Conservation (phyloP, 2,797 vertebrate species). For the Helarctos malayanus region DNA sequence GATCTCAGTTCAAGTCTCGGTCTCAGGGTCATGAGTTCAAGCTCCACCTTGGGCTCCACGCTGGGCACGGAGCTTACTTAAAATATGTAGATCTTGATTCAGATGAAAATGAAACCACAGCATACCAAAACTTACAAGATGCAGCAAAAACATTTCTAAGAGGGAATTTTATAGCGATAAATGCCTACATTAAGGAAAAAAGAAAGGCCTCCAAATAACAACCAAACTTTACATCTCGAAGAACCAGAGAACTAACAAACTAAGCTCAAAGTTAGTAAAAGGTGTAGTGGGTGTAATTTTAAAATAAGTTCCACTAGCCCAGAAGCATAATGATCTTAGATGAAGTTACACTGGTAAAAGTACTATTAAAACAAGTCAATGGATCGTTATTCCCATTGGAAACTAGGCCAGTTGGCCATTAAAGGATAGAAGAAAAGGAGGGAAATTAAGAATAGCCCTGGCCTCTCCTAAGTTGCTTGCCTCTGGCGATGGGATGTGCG, state of each 20-base stretch:
- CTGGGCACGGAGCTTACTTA: background rate
- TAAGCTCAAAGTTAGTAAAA: background rate
- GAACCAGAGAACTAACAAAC: background rate
- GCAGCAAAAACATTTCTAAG: background rate
- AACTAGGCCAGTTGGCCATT: conserved; percentile 67
- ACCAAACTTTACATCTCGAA: background rate
- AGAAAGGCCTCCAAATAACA: background rate
- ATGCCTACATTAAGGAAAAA: background rate
- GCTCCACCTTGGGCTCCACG: background rate
- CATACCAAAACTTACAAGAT: background rate
- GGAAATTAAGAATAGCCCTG: conserved; percentile 40
- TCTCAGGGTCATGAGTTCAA: background rate
- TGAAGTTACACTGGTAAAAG: conserved; percentile 61
- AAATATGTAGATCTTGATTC: background rate
- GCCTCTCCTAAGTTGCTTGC: background rate
- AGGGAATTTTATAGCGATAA: background rate
- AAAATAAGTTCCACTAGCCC: conserved; percentile 39
- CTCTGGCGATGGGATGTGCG: background rate
- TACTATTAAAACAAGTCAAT: conserved; percentile 34
- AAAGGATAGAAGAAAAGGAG: background rate
- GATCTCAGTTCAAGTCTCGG: background rate
- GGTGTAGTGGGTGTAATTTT: background rate
- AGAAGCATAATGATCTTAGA: conserved; percentile 37
- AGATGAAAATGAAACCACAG: background rate
- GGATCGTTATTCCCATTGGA: conserved; percentile 22